These are phyloP conservation scores for Hippocampus guttulatus DNA, from an alignment of 2,113 vertebrate genomes.

Conservation along the genomic window DNA sequence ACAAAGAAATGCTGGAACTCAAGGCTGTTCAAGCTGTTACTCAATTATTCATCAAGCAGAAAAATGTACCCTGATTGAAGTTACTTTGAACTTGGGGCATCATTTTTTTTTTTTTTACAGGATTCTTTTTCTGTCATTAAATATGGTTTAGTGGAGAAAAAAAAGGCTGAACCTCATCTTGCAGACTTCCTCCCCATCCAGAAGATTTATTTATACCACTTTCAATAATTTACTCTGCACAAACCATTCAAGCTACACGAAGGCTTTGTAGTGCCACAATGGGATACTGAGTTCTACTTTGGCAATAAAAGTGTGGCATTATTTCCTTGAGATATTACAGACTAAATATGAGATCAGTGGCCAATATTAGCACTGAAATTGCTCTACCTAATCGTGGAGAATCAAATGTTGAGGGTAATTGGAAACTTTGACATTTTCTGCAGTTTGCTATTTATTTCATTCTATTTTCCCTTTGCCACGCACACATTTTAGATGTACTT, in stretches of 20 bases:
- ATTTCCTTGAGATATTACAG: constrained; percentile 34
- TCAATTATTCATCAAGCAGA: constrained; percentile 78
- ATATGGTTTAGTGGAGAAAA: constrained; percentile 39
- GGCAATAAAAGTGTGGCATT: constrained; percentile 30
- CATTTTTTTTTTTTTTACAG: constrained; percentile 56
- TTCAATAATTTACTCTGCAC: constrained; percentile 68
- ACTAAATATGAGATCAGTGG: constrained; percentile 31
- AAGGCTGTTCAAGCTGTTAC: constrained; percentile 67
- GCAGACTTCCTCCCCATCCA: constrained; percentile 22
- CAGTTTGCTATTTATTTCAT: constrained; percentile 42
- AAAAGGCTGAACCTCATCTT: constrained; percentile 26
- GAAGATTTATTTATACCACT: constrained; percentile 61
- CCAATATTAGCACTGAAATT: neutral
- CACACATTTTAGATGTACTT: constrained; percentile 40
- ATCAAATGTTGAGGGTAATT: neutral
- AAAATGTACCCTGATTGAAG: constrained; percentile 78
- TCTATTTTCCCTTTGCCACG: constrained; percentile 39
- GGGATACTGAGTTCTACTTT: constrained; percentile 26
- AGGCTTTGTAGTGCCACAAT: constrained; percentile 60
- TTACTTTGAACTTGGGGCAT: constrained; percentile 76
- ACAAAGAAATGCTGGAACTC: constrained; percentile 64
- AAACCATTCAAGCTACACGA: constrained; percentile 65
- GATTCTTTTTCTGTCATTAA: constrained; percentile 31
- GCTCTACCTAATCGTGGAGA: neutral
- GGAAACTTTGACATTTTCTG: constrained; percentile 22